Evolutionary conservation across 2,797 vertebrate genomes (phyloP).

Genomic region (Anguilla obscura): DNA sequence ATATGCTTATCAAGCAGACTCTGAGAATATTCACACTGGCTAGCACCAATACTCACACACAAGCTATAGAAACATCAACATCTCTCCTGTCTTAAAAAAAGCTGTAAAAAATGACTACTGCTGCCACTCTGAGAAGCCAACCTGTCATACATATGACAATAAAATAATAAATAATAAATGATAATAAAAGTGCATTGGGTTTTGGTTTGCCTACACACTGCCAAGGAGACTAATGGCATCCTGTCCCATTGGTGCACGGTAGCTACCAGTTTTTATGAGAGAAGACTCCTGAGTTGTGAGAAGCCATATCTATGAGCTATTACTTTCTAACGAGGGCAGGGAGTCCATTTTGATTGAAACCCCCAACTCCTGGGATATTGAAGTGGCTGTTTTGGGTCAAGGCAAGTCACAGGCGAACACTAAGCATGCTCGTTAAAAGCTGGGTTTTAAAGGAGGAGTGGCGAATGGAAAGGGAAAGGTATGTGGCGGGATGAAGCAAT

Average conservation of each 20-base stretch:
- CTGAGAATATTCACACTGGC: not conserved
- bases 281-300: slow-evolving; percentile 26
- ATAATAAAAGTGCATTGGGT: not conserved
- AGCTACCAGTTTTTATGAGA: slow-evolving; percentile 47
- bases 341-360: slow-evolving; percentile 39
- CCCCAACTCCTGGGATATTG: slow-evolving; percentile 39
- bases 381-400: slow-evolving; percentile 45
- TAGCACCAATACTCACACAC: not conserved
- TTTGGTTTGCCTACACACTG: slow-evolving; percentile 45
- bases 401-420: slow-evolving; percentile 57
- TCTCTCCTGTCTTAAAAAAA: not conserved
- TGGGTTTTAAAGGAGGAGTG: slow-evolving; percentile 49
- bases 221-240: slow-evolving; percentile 42
- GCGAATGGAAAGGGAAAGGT: slow-evolving; percentile 43
- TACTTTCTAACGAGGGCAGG: slow-evolving; percentile 33
- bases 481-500: slow-evolving; percentile 45
- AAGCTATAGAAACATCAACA: not conserved
- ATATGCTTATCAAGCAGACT: not conserved
- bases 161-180: not conserved
- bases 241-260: slow-evolving; percentile 38
- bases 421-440: slow-evolving; percentile 54
- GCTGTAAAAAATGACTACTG: not conserved
- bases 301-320: slow-evolving; percentile 17
- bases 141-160: not conserved
- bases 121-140: not conserved